These are phyloP conservation scores for Ichneumoninae sp. DNA, from an alignment of 2,888 invertebrate species.

Conservation along the genomic window DNA sequence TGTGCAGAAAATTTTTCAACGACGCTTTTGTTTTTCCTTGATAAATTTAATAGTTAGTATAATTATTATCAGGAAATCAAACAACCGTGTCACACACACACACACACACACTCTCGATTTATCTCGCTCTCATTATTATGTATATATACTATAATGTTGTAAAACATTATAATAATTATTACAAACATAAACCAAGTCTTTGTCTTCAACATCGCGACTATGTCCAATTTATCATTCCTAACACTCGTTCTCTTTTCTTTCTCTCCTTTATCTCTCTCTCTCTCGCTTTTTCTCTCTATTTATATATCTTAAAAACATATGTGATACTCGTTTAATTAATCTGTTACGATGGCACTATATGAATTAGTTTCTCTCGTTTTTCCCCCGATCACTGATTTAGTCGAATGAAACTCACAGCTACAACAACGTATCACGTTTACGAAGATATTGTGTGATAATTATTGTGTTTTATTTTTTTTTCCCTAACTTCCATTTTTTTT, in stretches of 20 bases:
- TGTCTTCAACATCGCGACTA: conserved; percentile 74
- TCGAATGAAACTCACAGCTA: conserved; percentile 72
- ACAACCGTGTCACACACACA: conserved; percentile 52
- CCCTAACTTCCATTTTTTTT: background rate
- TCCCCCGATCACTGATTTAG: conserved; percentile 29
- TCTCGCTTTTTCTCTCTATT: conserved; percentile 45
- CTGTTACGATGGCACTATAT: conserved; percentile 83
- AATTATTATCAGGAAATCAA: conserved; percentile 60
- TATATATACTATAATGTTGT: conserved; percentile 58
- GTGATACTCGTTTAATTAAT: conserved; percentile 78
- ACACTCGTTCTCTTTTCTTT: conserved; percentile 55
- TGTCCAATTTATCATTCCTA: conserved; percentile 65
- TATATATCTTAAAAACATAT: conserved; percentile 70
- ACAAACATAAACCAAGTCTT: conserved; percentile 78
- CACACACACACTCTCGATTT: background rate
- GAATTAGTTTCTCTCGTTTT: conserved; percentile 76
- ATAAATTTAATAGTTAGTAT: conserved; percentile 52
- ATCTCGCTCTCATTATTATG: background rate
- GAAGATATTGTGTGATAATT: conserved; percentile 53
- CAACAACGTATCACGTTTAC: conserved; percentile 68
- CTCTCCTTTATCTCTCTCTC: conserved; percentile 46
- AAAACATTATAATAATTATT: conserved; percentile 69
- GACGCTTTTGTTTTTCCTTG: conserved; percentile 32
- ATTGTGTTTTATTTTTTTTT: conserved; percentile 33
- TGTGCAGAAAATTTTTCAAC: conserved; percentile 68